Evolutionary conservation across 53 echinoderm and acorn worm species (phyloP).

Genomic region (Glandiceps talaboti): DNA sequence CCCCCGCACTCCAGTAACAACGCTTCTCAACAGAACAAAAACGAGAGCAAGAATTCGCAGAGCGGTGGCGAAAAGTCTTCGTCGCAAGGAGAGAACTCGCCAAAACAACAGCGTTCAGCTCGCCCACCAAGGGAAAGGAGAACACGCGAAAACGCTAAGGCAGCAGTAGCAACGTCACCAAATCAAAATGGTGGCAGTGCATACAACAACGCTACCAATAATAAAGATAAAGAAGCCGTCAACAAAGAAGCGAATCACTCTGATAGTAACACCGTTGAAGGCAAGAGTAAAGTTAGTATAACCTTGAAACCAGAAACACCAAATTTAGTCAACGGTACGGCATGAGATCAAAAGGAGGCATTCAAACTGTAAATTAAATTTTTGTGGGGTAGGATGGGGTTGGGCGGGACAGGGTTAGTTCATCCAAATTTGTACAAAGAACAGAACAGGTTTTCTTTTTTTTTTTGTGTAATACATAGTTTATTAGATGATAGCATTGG

Average conservation of each 20-base stretch:
- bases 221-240: neutral
- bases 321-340: neutral
- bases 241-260: neutral
- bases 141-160: neutral
- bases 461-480: neutral
- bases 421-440: neutral
- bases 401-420: too few species aligned
- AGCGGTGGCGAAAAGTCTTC: neutral
- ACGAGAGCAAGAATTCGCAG: neutral
- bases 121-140: neutral
- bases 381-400: too few species aligned
- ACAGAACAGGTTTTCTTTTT: neutral
- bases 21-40: neutral
- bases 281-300: neutral
- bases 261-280: neutral
- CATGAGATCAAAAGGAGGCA: neutral
- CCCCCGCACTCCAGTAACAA: neutral
- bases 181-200: neutral
- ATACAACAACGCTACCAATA: neutral
- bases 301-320: neutral
- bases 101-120: neutral
- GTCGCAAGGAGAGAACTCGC: neutral
- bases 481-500: neutral
- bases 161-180: neutral
- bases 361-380: neutral